Percentiles rank a stretch among this genome's conserved stretches.
These are phyloP conservation scores for Palythoa grandiflora DNA, from an alignment of 92 coral and sea anemone species.

Conservation along the genomic window DNA sequence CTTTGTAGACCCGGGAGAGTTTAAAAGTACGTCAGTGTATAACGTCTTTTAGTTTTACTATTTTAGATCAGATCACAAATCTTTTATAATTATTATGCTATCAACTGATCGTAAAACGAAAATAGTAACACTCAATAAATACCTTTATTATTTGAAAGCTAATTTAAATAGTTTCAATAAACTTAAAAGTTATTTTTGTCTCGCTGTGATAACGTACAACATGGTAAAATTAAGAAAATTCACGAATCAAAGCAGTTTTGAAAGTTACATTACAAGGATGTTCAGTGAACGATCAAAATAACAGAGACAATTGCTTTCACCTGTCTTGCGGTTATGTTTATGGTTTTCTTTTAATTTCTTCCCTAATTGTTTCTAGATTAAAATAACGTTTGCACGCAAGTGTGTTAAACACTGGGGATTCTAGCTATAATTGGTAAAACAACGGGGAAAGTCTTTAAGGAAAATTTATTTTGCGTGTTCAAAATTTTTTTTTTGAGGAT, in stretches of 20 bases:
- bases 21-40: too few relatives aligned
- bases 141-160: too few relatives aligned
- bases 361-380: neutral
- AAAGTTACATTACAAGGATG: too few relatives aligned
- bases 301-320: neutral
- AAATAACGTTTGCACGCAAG: neutral
- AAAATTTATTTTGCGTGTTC: neutral
- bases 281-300: neutral
- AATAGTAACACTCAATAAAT: too few relatives aligned
- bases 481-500: too few relatives aligned
- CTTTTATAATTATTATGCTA: too few relatives aligned
- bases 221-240: too few relatives aligned
- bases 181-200: neutral
- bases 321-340: slow-evolving; percentile 20
- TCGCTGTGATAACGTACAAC: neutral
- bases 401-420: slow-evolving; percentile 21
- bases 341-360: neutral
- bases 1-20: too few relatives aligned
- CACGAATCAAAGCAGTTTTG: neutral
- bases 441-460: neutral
- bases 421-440: slow-evolving; percentile 8
- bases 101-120: too few relatives aligned
- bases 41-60: too few relatives aligned
- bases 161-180: neutral
- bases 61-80: too few relatives aligned